Evolutionary conservation across 1,140 invertebrate genomes (phyloP).

Genomic region (Aphaenogaster ashmeadi): DNA sequence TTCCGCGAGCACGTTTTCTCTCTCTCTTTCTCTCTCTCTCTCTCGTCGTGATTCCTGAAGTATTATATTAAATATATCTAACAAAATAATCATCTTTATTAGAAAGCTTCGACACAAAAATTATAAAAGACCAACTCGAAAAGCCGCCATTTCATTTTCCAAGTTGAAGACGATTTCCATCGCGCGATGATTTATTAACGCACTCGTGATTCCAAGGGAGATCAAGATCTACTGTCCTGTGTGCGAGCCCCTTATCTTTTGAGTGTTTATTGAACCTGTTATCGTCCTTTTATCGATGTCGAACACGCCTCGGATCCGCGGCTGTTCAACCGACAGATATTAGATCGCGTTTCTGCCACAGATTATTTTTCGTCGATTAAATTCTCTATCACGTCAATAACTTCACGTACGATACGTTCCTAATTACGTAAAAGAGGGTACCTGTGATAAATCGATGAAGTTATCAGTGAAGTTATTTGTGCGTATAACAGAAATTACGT

Average conservation of each 20-base stretch:
- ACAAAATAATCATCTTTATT: not conserved
- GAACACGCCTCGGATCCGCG: slow-evolving; percentile 60
- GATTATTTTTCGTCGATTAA: slow-evolving; percentile 48
- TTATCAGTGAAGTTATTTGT: slow-evolving; percentile 1
- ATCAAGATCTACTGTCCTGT: slow-evolving; percentile 72
- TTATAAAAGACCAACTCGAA: not conserved
- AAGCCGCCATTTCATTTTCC: not conserved
- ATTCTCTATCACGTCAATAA: slow-evolving; percentile 19
- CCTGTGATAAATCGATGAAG: not conserved
- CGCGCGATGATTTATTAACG: slow-evolving; percentile 48
- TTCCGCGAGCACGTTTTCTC: slow-evolving; percentile 23
- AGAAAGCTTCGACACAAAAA: not conserved
- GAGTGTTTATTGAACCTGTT: slow-evolving; percentile 79
- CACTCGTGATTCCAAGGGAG: slow-evolving; percentile 23
- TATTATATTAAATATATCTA: slow-evolving; percentile 31
- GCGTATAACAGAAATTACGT: not conserved
- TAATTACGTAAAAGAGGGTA: slow-evolving; percentile 11
- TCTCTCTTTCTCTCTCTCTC: not conserved
- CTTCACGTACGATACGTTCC: not conserved
- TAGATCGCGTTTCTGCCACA: not conserved
- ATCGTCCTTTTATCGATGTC: slow-evolving; percentile 77
- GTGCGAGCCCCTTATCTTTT: slow-evolving; percentile 72
- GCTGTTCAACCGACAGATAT: slow-evolving; percentile 21
- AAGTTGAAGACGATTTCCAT: not conserved
- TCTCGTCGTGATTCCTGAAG: not conserved